Evolutionary conservation across 2,797 vertebrate species (phyloP), one percentile per base, ranked within the genome.

Genomic region (Chelidonichthys spinosus): DNA sequence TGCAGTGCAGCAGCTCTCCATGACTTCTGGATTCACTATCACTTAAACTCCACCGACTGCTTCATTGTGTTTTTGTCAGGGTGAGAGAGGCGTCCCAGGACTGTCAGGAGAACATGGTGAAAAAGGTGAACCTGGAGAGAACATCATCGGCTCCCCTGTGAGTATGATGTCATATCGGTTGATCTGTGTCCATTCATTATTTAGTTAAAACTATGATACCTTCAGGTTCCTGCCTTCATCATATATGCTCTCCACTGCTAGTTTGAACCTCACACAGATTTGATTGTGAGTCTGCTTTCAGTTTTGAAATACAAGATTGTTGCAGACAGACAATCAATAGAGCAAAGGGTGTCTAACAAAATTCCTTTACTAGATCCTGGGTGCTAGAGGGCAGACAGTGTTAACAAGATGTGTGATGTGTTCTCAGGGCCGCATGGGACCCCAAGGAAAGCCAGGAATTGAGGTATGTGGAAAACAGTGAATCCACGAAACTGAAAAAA

Each of bases 81-180:
- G 98, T 10, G 98, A 99, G 87, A 92, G 98, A 92, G 98, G 98
- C n/a, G 91, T 99, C 0, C 97, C 97, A 4, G 98, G 98, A 50
- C 76, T 98, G 53, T 96, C 96, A 7, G 98, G 98, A 74, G 93
- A 96, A n/a, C 94, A 95, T 0, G 98, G 97, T 39, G 97, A 99
- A 63, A 95, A 91, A 79, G 98, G 97, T 0, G 95, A 97, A 39
- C 94, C 95, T 42, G 98, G 97, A 58, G 72, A 93, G 76, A 95
- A 95, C 60, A 77, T 95, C 77, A 93, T 90, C 18, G 98, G 97
- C 61, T 87, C 87, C 42, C 87, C 89, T 69, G 98, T 99, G 94
- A 97, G 97, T 96, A 75, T 53, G 62, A 83, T 53, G 61, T 17
- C 15, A 17, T 78, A 82, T 79, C 75, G 73, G 85, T 74, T 49